These are phyloP conservation scores for Panulirus ornatus DNA, from an alignment of 1,140 invertebrate species.

Conservation along the genomic window DNA sequence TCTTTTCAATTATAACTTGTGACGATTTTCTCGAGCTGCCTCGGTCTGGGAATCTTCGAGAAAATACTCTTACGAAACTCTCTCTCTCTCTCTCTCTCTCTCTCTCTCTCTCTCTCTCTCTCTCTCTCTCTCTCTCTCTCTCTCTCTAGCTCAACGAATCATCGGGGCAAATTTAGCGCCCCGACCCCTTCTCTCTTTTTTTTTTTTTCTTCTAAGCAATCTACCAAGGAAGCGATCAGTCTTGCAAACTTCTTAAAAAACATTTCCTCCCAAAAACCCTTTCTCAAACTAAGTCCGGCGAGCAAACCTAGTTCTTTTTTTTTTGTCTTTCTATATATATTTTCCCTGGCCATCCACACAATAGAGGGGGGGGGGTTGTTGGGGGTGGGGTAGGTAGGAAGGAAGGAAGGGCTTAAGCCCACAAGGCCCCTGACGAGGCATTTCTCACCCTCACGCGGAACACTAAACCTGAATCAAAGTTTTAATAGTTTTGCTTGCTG, in stretches of 20 bases:
- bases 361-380: no score
- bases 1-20: slow-evolving; percentile 7
- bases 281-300: no score
- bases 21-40: not conserved
- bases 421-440: no score
- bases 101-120: slow-evolving; percentile 21
- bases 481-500: slow-evolving; percentile 20
- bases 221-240: no score
- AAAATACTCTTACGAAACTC: not conserved
- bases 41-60: not conserved
- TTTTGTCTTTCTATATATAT: no score
- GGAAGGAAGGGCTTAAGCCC: no score
- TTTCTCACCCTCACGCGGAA: not conserved
- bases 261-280: no score
- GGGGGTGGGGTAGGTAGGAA: no score
- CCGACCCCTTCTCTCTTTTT: not conserved
- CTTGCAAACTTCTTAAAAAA: no score
- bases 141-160: not conserved
- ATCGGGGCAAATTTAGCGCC: no score
- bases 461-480: slow-evolving; percentile 7
- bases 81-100: not conserved
- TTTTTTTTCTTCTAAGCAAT: not conserved
- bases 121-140: slow-evolving; percentile 21
- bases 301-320: no score
- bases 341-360: no score